Base-by-base conservation (phyloP, 2,113 vertebrate species). In the Trachemys scripta region DNA sequence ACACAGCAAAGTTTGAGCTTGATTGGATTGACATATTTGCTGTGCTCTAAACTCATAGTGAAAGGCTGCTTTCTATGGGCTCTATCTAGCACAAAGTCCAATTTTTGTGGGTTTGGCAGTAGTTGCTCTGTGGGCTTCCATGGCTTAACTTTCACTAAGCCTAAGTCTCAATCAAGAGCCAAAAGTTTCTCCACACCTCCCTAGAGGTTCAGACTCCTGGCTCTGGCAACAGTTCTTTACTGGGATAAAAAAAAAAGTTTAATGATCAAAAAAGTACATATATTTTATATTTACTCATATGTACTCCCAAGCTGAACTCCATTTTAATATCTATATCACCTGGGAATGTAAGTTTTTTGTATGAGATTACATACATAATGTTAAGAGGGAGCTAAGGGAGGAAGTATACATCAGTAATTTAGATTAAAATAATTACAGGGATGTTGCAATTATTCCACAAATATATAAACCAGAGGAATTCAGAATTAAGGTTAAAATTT, bases 141-240 rank as follows among this genome's bases (percentile, higher is more conserved):
- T 76, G 87, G 81, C 96, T 97, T 95, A 96, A 92, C 84, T 97
- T 98, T 94, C 87, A 92, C 93, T 90, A 95, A 97, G 92, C 54
- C 65, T 93, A 95, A 97, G 88, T 90, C 95, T 97, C 88, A 95
- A 47, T 92, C 85, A 94, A 94, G 96, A 97, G 96, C 95, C 94
- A 96, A 96, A 97, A 95, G 80, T 96, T 90, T 97, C 95, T 93
- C 95, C 93, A 95, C 88, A 95, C 53, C 86, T 94, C 93, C 88
- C 95, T 54, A 54, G 95, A 97, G 95, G 94, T 89, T 92, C 92
- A 97, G 79, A 59, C 81, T 80, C 82, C 82, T 96, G 84, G 86
- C 84, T 94, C 89, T 97, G 94, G 97, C 96, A 97, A 78, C 88
- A 54, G 81, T 29, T 92, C 65, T 96, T 90, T 93, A 95, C 96